phyloP scores from a whole-genome alignment of 2,888 invertebrate species.

The Odontocolon sp. region DNA sequence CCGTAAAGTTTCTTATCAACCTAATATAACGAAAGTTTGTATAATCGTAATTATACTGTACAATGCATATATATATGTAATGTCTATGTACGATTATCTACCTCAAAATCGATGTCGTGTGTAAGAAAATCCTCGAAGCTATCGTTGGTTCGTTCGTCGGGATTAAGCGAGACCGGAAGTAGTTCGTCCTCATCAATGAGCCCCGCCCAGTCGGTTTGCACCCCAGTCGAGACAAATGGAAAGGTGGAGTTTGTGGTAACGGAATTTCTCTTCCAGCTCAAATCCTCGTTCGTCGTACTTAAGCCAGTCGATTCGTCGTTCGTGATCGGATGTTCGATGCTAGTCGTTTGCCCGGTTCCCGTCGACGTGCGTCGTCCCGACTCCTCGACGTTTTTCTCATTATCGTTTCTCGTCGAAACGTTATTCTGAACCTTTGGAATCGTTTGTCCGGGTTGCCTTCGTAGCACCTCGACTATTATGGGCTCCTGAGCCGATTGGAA shows the following conservation, averaged over 20 bases:
- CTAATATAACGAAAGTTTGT: too few relatives aligned
- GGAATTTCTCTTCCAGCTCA: constrained; percentile 60
- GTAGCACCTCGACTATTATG: constrained; percentile 84
- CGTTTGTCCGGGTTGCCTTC: constrained; percentile 78
- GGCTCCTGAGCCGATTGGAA: constrained; percentile 84
- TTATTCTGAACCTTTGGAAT: constrained; percentile 50
- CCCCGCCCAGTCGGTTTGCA: constrained; percentile 83
- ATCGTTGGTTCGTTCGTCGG: constrained; percentile 78
- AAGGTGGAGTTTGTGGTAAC: constrained; percentile 55
- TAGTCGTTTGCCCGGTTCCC: constrained; percentile 49
- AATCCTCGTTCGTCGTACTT: constrained; percentile 52
- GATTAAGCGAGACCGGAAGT: constrained; percentile 68
- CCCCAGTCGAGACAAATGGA: constrained; percentile 80
- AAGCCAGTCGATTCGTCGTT: constrained; percentile 28
- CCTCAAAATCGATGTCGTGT: constrained; percentile 84
- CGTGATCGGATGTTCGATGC: constrained; percentile 12
- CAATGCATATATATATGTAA: neutral
- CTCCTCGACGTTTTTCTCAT: constrained; percentile 65
- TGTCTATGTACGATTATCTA: constrained; percentile 65
- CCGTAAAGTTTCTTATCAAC: too few relatives aligned
- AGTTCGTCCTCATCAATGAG: constrained; percentile 76
- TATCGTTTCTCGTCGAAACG: constrained; percentile 46
- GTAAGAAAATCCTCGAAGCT: constrained; percentile 83
- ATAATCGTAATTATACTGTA: too few relatives aligned
- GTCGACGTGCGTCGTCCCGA: constrained; percentile 37